These are phyloP conservation scores for Enteromius anoplus DNA, from an alignment of 2,797 vertebrate species.

Conservation along the genomic window DNA sequence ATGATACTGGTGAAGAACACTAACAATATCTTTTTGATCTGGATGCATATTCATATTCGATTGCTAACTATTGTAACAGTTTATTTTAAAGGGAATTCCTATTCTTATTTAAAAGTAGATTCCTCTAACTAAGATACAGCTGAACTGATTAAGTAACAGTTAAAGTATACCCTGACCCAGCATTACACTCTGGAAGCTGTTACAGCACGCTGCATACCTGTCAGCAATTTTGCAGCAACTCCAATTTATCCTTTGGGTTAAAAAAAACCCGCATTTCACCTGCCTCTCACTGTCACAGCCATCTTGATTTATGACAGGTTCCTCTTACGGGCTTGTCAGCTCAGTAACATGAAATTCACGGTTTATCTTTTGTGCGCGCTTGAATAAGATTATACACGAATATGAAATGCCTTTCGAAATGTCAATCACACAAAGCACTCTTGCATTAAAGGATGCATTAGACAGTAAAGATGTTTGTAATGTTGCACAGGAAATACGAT, in stretches of 20 bases:
- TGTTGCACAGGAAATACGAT: not conserved
- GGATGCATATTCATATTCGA: not conserved
- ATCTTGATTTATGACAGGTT: conserved; percentile 52
- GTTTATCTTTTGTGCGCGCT: not conserved
- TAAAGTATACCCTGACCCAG: conserved; percentile 9
- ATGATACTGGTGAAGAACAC: too few species aligned
- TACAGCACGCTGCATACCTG: conserved; percentile 55
- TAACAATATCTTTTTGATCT: not conserved
- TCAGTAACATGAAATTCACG: conserved; percentile 34
- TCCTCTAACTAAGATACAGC: not conserved
- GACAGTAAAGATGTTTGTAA: not conserved
- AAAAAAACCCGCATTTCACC: conserved; percentile 39
- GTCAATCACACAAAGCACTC: not conserved
- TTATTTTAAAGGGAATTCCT: not conserved
- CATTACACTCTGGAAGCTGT: conserved; percentile 44
- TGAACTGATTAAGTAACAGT: conserved; percentile 25
- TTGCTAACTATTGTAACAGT: not conserved
- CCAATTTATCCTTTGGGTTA: conserved; percentile 36
- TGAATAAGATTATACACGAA: not conserved
- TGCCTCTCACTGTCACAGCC: conserved; percentile 48
- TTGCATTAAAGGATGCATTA: not conserved
- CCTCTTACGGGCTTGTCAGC: conserved; percentile 24
- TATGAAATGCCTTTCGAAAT: not conserved
- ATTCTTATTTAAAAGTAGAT: not conserved
- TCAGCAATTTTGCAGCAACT: conserved; percentile 16